Base-by-base conservation (phyloP, 37 sponge, comb jelly and placozoan genomes). In the Mnemiopsis leidyi region DNA sequence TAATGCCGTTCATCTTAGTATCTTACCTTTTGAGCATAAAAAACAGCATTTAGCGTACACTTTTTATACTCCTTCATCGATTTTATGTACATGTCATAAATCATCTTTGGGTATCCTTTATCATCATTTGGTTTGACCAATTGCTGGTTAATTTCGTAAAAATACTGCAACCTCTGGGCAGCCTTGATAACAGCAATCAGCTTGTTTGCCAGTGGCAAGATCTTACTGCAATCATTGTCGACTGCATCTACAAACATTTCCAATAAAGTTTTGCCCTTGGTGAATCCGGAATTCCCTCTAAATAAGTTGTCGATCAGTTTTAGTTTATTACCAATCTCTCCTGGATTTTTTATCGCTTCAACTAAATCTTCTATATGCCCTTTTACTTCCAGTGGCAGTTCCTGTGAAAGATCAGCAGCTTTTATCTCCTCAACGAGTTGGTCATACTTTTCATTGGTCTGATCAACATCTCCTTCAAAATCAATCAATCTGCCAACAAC, bases 111-210 rank as follows among this genome's bases (percentile, higher is more conserved):
- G 32, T 32, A 77, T 1, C 79, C 79, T 18, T 34, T 77, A 77
- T 77, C 79, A 18, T 77, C 79, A 33, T 32, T 36, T 20, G 36
- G 35, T 20, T 32, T 13, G 9, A 77, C 35, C 18, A 77, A 32
- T 32, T 18, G 36, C 36, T 77, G 79, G 32, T 77, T 77, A 1
- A 77, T 34, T 77, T 77, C 79, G 79, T 77, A 77, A 5, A 77
- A 20, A 77, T 33, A 77, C 1, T 31, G 32, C 36, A 77, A 36
- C 18, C 33, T 77, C 18, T 77, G 79, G 1, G 79, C 79, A 32
- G 30, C 36, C 36, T 32, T 77, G 2, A 77, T 32, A 1, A 32
- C 1, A 16, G 9, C 32, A 26, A 77, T 33, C 79, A 77, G 30
- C 79, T 32, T 13, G 18, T 34, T 33, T 28, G 35, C 34, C 1